Percentiles rank a stretch among this genome's conserved stretches.
Evolutionary conservation across 2,113 vertebrate genomes (phyloP).

Genomic region (Procapra przewalskii): DNA sequence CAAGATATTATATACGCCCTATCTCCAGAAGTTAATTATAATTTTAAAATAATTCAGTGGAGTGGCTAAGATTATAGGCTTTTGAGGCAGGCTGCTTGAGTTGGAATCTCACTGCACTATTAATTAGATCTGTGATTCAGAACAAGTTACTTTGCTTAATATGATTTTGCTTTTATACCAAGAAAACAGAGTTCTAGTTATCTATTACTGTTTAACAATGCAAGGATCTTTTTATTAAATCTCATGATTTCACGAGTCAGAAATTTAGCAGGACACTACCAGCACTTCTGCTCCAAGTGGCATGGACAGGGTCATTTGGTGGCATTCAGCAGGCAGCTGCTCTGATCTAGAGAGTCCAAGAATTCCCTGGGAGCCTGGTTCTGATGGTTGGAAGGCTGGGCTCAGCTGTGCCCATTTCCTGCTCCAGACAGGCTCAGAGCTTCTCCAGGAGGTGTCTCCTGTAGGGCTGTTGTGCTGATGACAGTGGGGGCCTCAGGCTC

Average conservation of each 20-base stretch:
- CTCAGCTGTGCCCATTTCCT: neutral
- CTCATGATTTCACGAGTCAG: neutral
- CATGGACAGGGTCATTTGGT: neutral
- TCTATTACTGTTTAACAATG: neutral
- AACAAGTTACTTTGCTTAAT: neutral
- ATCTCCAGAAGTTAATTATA: constrained; percentile 50
- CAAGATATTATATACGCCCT: constrained; percentile 13
- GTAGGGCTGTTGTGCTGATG: neutral
- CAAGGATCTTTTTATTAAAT: neutral
- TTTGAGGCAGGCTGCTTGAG: neutral
- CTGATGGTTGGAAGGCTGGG: neutral
- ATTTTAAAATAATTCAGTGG: constrained; percentile 50
- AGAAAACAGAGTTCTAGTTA: neutral
- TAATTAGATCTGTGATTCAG: constrained; percentile 11
- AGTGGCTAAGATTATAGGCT: constrained; percentile 40
- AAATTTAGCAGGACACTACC: neutral
- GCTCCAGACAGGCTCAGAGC: neutral
- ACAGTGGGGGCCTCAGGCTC: neutral
- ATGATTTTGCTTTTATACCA: neutral
- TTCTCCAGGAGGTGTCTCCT: neutral
- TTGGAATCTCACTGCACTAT: neutral
- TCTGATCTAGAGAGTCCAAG: neutral
- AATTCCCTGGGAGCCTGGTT: neutral
- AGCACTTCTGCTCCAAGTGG: neutral
- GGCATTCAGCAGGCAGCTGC: neutral